These are phyloP conservation scores for Pachydiplax longipennis DNA, from an alignment of 2,888 invertebrate species.

Conservation along the genomic window DNA sequence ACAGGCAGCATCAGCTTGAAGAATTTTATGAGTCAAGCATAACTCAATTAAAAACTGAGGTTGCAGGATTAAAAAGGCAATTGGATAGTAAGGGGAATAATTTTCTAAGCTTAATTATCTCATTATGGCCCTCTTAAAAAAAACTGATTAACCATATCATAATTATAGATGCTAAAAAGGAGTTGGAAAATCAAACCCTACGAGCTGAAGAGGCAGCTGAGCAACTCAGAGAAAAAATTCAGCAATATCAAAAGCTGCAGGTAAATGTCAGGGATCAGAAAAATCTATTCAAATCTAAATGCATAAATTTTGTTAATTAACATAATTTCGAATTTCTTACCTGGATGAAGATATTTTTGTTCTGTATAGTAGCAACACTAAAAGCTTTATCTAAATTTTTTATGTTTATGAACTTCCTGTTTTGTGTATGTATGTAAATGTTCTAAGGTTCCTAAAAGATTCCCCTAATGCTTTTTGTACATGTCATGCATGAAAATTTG, in stretches of 20 bases:
- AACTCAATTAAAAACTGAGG: conserved; percentile 49
- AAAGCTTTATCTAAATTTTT: too few species aligned
- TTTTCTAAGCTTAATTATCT: background rate
- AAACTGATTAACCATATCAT: too few species aligned
- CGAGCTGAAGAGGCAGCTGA: conserved; percentile 52
- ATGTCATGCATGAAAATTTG: too few species aligned
- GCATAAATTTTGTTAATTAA: background rate
- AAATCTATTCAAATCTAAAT: background rate
- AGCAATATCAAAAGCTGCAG: conserved; percentile 52
- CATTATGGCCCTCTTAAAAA: background rate
- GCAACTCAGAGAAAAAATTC: conserved; percentile 52
- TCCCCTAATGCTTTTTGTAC: too few species aligned
- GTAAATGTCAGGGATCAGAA: conserved; percentile 45
- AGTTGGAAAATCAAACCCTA: conserved; percentile 52
- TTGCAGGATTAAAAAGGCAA: conserved; percentile 49
- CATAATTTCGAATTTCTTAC: too few species aligned
- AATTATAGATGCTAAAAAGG: conserved; percentile 52
- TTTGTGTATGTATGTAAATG: too few species aligned
- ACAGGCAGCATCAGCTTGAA: conserved; percentile 48
- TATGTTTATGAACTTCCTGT: too few species aligned
- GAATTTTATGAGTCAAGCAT: conserved; percentile 48
- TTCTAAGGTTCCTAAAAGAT: too few species aligned
- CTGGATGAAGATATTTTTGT: too few species aligned
- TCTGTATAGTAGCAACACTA: too few species aligned
- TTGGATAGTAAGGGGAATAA: conserved; percentile 49